A percentile compares a stretch with the other conserved stretches of the same genome.
phyloP scores from a whole-genome alignment of 1,140 invertebrate species.

The Ceratina australensis region DNA sequence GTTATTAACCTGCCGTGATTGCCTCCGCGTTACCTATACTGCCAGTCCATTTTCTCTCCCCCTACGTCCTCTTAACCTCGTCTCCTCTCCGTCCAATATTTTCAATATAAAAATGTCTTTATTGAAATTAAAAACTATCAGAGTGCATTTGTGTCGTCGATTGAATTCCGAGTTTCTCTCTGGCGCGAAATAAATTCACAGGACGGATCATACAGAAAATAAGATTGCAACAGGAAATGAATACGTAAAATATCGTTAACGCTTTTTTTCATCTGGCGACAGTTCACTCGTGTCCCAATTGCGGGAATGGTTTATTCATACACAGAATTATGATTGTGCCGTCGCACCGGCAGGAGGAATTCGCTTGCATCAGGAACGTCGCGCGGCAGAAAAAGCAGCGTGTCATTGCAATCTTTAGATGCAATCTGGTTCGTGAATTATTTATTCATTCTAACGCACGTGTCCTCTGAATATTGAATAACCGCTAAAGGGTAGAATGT shows the following conservation, averaged over 20 bases:
- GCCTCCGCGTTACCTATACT: not conserved
- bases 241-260: too few species aligned
- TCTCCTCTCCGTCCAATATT: not conserved
- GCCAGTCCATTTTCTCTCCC: not conserved
- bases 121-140: too few species aligned
- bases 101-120: too few species aligned
- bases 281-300: too few species aligned
- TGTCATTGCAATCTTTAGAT: slow-evolving; percentile 12
- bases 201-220: too few species aligned
- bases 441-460: slow-evolving; percentile 21
- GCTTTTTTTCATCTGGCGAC: too few species aligned
- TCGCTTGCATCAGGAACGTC: slow-evolving; percentile 16
- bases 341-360: not conserved
- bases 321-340: not conserved
- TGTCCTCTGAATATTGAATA: slow-evolving; percentile 4
- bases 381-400: not conserved
- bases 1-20: slow-evolving; percentile 25
- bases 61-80: not conserved
- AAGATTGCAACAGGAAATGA: too few species aligned
- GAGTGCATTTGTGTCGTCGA: too few species aligned
- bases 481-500: slow-evolving; percentile 6
- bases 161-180: too few species aligned
- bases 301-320: not conserved
- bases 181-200: too few species aligned
- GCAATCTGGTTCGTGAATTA: slow-evolving; percentile 11